Evolutionary conservation across 2,797 vertebrate species (phyloP), one percentile per base, ranked within the genome.

Genomic region (Saxicola maurus): DNA sequence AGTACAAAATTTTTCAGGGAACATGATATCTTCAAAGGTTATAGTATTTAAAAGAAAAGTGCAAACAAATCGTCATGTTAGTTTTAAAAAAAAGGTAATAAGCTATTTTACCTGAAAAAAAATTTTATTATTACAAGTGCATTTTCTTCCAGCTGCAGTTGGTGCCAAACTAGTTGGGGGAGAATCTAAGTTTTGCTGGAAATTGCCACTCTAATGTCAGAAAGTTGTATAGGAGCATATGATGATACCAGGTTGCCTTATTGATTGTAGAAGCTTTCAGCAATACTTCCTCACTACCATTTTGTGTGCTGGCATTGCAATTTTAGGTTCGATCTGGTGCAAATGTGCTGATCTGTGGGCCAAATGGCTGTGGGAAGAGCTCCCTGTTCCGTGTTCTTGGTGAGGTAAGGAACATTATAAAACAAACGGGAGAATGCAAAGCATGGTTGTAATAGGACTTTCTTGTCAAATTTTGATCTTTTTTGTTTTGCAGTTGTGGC

Each of bases 331-430:
- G 78, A 56, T 99, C 99, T 65, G 99, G 99, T 33, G 97, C 98
- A 89, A 99, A 99, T 35, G 99, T 99, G 93, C 97, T 99, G n/a
- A 98, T 99, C 31, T 99, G 99, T 97, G 99, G 99, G 75, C 99
- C 99, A 83, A 99, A 99, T 43, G 99, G 99, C 9, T 99, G 99
- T 97, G 99, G 99, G 73, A 99, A 99, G 95, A 99, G 99, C 94
- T 99, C 99, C 15, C 97, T 99, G 52, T 99, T 99, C 89, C 97
- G 99, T 96, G 98, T 99, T 45, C 98, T 99, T 46, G 99, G 99
- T 95, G 99, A 99, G 98, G 99, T 99, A 91, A 97, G 96, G 21
- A 82, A 9, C 21, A 43, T 64, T 12, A 30, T 19, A 1, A 49
- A 66, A 28, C 30, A 73, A 46, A 24, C 0, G 4, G 12, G 31